These are phyloP conservation scores for Monochamus alternatus DNA, from an alignment of 2,888 invertebrate species.

Conservation along the genomic window DNA sequence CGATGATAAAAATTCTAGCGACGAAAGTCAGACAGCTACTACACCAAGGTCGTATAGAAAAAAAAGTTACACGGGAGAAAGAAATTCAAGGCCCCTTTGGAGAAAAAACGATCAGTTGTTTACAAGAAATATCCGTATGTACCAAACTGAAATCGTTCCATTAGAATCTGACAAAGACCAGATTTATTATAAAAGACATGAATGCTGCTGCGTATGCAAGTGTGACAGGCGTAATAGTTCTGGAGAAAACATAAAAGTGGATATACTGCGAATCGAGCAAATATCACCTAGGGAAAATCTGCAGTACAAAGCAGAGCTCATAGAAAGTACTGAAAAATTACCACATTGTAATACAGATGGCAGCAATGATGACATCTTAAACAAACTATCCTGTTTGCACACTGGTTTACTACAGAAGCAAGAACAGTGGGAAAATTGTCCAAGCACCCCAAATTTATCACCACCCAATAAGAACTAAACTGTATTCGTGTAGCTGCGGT, in stretches of 20 bases:
- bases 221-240: constrained; percentile 65
- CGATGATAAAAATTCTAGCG: constrained; percentile 77
- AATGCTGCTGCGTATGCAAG: constrained; percentile 66
- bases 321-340: constrained; percentile 40
- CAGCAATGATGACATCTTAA: constrained; percentile 62
- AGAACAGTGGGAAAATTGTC: constrained; percentile 72
- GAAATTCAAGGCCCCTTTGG: constrained; percentile 66
- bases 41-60: constrained; percentile 71
- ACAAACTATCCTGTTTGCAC: constrained; percentile 68
- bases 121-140: constrained; percentile 67
- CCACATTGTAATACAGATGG: constrained; percentile 50
- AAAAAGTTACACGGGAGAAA: constrained; percentile 70
- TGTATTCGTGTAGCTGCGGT: constrained; percentile 32
- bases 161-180: constrained; percentile 73
- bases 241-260: constrained; percentile 68
- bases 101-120: constrained; percentile 71
- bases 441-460: constrained; percentile 57
- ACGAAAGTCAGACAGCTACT: constrained; percentile 75
- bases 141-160: constrained; percentile 72
- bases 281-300: constrained; percentile 53
- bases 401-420: constrained; percentile 73
- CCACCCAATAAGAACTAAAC: constrained; percentile 41
- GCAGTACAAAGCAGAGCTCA: constrained; percentile 28
- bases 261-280: constrained; percentile 63
- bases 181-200: constrained; percentile 63